A percentile compares a stretch with the other conserved stretches of the same genome.
Evolutionary conservation across 2,797 vertebrate species (phyloP).

Genomic region (Fringilla coelebs): DNA sequence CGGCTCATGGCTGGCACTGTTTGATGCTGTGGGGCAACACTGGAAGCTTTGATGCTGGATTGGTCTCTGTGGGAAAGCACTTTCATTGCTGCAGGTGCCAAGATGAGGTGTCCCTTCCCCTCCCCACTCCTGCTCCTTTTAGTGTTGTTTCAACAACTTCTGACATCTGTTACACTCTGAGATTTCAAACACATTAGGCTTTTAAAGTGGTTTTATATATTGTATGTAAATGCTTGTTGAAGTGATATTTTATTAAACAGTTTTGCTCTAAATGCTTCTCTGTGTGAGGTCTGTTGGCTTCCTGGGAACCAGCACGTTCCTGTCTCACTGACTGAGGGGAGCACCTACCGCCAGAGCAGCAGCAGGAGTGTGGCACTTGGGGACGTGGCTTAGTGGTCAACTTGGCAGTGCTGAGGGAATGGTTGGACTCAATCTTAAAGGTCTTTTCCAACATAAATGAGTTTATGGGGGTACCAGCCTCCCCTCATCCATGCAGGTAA

Average conservation of each 20-base stretch:
- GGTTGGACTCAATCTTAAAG: not conserved
- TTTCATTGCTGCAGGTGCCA: not conserved
- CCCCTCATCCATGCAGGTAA: not conserved
- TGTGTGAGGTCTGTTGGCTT: not conserved
- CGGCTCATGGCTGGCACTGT: not conserved
- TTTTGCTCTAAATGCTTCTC: constrained; percentile 21
- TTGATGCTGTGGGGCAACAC: not conserved
- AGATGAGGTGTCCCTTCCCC: not conserved
- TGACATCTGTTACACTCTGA: not conserved
- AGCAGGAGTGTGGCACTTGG: not conserved
- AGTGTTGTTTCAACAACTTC: not conserved
- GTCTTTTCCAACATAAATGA: not conserved
- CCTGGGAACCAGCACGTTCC: not conserved
- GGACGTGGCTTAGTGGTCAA: not conserved
- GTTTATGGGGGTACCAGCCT: not conserved
- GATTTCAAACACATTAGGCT: constrained; percentile 7
- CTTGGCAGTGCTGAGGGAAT: not conserved
- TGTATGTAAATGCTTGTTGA: constrained; percentile 63
- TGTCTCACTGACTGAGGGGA: not conserved
- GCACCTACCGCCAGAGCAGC: not conserved
- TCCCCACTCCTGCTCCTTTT: not conserved
- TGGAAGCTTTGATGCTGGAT: not conserved
- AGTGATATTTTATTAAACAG: constrained; percentile 67
- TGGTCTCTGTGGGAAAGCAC: not conserved
- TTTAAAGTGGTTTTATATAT: constrained; percentile 61